Conservation (phyloP, 1,140 invertebrate species). For the Sycophila sp. region DNA sequence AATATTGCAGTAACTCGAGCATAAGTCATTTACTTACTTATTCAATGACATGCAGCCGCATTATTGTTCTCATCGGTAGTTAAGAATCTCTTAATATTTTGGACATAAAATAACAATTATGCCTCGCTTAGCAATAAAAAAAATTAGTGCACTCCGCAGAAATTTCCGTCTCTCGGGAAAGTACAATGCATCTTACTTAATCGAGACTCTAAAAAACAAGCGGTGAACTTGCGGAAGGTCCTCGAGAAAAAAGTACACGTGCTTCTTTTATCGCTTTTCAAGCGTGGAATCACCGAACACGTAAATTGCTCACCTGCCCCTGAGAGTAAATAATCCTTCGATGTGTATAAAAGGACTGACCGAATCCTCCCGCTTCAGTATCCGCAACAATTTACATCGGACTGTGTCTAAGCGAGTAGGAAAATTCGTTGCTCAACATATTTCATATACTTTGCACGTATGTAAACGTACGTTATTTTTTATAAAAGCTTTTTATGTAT, state of each 20-base stretch:
- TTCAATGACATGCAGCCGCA: too few species aligned
- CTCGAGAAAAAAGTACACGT: neutral
- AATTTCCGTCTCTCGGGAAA: neutral
- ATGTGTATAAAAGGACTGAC: slow-evolving; percentile 11
- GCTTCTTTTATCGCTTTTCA: slow-evolving; percentile 1
- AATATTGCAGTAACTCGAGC: too few species aligned
- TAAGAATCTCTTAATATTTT: neutral
- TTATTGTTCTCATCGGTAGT: too few species aligned
- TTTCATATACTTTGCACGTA: too few species aligned
- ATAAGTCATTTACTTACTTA: too few species aligned
- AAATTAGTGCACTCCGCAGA: neutral
- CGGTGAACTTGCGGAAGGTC: slow-evolving; percentile 14
- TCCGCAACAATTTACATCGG: too few species aligned
- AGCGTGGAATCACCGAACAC: neutral
- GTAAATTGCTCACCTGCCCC: slow-evolving; percentile 7
- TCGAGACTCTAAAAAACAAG: neutral
- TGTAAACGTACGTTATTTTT: too few species aligned
- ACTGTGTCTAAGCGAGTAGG: too few species aligned
- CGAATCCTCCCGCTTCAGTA: neutral
- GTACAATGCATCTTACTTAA: neutral
- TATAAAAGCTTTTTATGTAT: too few species aligned
- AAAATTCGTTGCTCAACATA: too few species aligned
- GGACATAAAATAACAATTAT: neutral
- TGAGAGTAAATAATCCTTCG: slow-evolving; percentile 22
- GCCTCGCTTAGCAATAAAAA: neutral